Conservation (phyloP, 1,140 invertebrate species). For the Caerostris extrusa region DNA sequence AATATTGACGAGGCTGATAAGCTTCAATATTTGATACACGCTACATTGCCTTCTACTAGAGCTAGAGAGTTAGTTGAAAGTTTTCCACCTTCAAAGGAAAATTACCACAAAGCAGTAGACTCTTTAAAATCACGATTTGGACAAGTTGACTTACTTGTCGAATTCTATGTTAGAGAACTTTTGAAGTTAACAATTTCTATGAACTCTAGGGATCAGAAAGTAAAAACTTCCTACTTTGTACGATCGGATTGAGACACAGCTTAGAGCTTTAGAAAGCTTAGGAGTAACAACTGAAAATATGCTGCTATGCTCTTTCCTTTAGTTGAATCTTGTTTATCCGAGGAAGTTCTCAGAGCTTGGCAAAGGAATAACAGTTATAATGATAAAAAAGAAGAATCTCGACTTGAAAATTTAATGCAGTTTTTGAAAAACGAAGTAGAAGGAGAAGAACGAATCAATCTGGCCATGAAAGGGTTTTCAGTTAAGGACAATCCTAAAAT, state of each 20-base stretch:
- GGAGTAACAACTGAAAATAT: no score
- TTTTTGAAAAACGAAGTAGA: slow-evolving; percentile 54
- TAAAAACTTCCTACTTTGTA: no score
- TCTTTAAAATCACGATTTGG: no score
- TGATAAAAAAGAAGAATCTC: background rate
- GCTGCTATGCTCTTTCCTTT: no score
- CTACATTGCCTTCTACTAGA: background rate
- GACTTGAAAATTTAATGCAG: slow-evolving; percentile 15
- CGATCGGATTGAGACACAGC: no score
- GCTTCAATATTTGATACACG: slow-evolving; percentile 49
- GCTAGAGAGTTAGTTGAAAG: slow-evolving; percentile 75
- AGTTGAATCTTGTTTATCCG: background rate
- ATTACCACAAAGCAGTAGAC: no score
- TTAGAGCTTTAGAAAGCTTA: no score
- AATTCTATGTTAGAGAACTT: no score
- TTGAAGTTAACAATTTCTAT: no score
- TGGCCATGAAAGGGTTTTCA: background rate
- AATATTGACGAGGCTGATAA: slow-evolving; percentile 29
- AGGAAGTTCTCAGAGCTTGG: background rate
- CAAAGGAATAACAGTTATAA: background rate
- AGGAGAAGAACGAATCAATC: background rate
- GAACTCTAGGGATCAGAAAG: no score
- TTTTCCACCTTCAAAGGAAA: slow-evolving; percentile 54
- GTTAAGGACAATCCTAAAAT: background rate
- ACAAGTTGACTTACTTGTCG: no score